Base-by-base conservation (phyloP, 1,140 invertebrate species). In the Dysdera silvatica region DNA sequence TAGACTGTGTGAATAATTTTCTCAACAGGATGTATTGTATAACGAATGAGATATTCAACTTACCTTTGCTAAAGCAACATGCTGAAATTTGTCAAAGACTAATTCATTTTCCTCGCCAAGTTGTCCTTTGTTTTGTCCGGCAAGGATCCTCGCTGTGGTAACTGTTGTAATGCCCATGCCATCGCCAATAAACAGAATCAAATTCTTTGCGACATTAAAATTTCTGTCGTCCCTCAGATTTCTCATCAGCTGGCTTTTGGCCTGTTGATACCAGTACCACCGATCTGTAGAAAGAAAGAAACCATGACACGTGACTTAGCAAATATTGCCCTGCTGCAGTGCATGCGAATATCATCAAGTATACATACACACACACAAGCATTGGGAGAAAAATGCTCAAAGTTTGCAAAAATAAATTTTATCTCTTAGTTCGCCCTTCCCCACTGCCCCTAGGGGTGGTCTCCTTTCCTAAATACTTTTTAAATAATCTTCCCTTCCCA, bases 121-220 rank as follows among this genome's bases (percentile, higher is more conserved):
- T 16, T 79, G 79, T 14, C 86, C 85, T 12, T 41, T 5, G 8
- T 47, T 51, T 55, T 79, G 77, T 5, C 76, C 77, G 47, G 73
- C 70, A 3, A 71, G 68, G 6, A 80, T 79, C 60, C 94, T 79
- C 0, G 87, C 83, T 0, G 91, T 88, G 0, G 91, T 91, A 18
- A 91, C 81, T 0, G 92, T 94, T 35, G 88, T 85, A 0, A 88
- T 81, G 6, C 91, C 91, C 92, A 97, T 95, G 1, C 93, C 92
- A 72, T 95, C 91, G 0, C 91, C 93, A 6, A 95, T 77, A 71
- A 95, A 95, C 0, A 95, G 67, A 20, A 95, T 89, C 1, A 95
- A 85, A 74, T 95, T 95, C 74, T 87, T 91, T 0, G 91, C 92
- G 0, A 76, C 73, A 1, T 81, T 79, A 3, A 77, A 74, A 59